Base-by-base conservation (phyloP, 2,113 vertebrate species). In the Erpornis zantholeuca region DNA sequence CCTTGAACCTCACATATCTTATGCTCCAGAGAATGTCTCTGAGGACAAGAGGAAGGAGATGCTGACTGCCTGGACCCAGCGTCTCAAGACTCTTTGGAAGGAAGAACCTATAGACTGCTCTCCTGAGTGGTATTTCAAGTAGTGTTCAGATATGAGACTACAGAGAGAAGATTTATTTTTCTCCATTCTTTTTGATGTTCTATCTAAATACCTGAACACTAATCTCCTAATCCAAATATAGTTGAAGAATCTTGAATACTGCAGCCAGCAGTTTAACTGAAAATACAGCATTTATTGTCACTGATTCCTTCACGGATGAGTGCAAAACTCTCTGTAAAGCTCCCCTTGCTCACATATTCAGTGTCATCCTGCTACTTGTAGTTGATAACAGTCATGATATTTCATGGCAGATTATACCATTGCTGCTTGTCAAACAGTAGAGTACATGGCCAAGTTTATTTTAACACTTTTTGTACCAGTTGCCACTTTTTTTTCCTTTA, bases 1-100 rank as follows among this genome's bases (percentile, higher is more conserved):
- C 81, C 98, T 98, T 7, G 82, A 95, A 44, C 98, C 98, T 45
- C 98, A 98, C 77, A 96, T 98, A 94, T 98, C 89, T 68, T 98
- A 97, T 28, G 96, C 96, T 56, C 96, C 97, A 0, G 95, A 96
- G 21, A 3, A 13, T 10, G 92, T 36, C 10, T 88, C 97, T 3
- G 96, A 98, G 64, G 96, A 97, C 70, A 89, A 96, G 52, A 97
- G 96, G 76, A 94, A 86, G 56, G 83, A 91, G 31, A 98, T 98
- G 97, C 73, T 98, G 92, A 31, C n/a, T 28, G 94, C 96, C 12
- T 98, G 98, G 98, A 68, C 86, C 13, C 73, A 97, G 65, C 92
- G 98, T 33, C 92, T 98, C 80, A 95, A 91, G 70, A 95, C 77
- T 33, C 90, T 98, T 70, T 98, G 98, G 98, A 76, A 97, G 22